Conservation (phyloP, 2,113 vertebrate species). For the Forbesichthys papilliferus region DNA sequence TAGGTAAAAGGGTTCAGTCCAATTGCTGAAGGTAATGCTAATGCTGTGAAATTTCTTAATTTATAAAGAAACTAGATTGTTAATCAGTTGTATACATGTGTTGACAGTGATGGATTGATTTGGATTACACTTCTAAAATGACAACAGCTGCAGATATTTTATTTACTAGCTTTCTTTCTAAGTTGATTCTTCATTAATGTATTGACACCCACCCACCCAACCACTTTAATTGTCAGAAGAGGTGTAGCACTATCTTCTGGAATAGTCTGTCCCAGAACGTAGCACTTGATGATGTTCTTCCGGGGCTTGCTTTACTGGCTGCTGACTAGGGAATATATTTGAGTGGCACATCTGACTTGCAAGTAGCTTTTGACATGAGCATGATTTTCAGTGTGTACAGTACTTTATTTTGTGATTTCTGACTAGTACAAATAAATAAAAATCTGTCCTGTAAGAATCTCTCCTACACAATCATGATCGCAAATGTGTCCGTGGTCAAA, state of each 20-base stretch:
- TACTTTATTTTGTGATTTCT: not conserved
- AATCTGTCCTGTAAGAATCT: no score
- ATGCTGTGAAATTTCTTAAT: no score
- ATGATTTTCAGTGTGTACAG: constrained; percentile 1
- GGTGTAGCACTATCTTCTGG: not conserved
- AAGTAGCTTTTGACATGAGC: not conserved
- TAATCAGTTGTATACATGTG: not conserved
- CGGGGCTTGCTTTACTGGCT: constrained; percentile 23
- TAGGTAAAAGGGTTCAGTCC: no score
- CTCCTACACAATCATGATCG: no score
- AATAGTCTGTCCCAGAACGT: constrained; percentile 5
- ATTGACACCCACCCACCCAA: not conserved
- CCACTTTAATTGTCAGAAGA: not conserved
- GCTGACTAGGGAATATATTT: constrained; percentile 34
- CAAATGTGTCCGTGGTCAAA: no score
- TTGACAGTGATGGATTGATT: not conserved
- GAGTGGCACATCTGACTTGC: constrained; percentile 20
- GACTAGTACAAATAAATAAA: no score
- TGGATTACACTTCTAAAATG: not conserved
- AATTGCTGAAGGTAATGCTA: no score
- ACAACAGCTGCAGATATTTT: not conserved
- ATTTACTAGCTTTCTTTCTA: not conserved
- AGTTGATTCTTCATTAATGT: not conserved
- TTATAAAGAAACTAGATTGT: no score
- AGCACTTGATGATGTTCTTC: constrained; percentile 9